These are phyloP conservation scores for Callionymus lyra DNA, from an alignment of 2,113 vertebrate species.

Conservation along the genomic window DNA sequence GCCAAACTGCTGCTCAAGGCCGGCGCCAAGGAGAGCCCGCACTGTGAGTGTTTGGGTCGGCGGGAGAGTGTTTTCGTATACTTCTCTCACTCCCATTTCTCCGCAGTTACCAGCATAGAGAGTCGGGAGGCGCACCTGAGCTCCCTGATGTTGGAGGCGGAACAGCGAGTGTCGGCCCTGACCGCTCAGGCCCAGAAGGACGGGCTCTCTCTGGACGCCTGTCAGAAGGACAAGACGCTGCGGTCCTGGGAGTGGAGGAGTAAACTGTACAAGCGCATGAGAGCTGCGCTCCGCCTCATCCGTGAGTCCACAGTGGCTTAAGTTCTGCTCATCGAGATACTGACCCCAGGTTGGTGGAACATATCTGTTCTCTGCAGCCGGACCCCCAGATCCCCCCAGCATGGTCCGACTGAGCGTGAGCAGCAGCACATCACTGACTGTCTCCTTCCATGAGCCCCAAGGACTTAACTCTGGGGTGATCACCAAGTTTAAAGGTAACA, in stretches of 20 bases:
- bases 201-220: slow-evolving; percentile 68
- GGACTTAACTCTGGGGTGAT: slow-evolving; percentile 85
- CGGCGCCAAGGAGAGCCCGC: slow-evolving; percentile 86
- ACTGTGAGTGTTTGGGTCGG: slow-evolving; percentile 73
- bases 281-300: slow-evolving; percentile 79
- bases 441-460: slow-evolving; percentile 92
- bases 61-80: background rate
- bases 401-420: slow-evolving; percentile 83
- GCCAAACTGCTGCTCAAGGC: slow-evolving; percentile 81
- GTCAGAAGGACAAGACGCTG: slow-evolving; percentile 82
- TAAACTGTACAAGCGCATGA: slow-evolving; percentile 89
- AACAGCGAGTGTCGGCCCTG: slow-evolving; percentile 74
- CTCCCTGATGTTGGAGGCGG: slow-evolving; percentile 78
- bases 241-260: slow-evolving; percentile 88
- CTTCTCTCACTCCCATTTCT: background rate
- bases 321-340: background rate
- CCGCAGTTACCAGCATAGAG: slow-evolving; percentile 75
- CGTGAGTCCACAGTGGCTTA: slow-evolving; percentile 65
- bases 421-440: slow-evolving; percentile 81
- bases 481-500: slow-evolving; percentile 88
- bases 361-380: slow-evolving; percentile 51
- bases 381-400: slow-evolving; percentile 81
- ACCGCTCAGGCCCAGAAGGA: slow-evolving; percentile 73
- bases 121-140: slow-evolving; percentile 77
- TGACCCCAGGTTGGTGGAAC: background rate